Percentiles rank a stretch among this genome's conserved stretches.
Conservation (phyloP, 2,888 invertebrate species). For the Cryptocheilus praepositus region DNA sequence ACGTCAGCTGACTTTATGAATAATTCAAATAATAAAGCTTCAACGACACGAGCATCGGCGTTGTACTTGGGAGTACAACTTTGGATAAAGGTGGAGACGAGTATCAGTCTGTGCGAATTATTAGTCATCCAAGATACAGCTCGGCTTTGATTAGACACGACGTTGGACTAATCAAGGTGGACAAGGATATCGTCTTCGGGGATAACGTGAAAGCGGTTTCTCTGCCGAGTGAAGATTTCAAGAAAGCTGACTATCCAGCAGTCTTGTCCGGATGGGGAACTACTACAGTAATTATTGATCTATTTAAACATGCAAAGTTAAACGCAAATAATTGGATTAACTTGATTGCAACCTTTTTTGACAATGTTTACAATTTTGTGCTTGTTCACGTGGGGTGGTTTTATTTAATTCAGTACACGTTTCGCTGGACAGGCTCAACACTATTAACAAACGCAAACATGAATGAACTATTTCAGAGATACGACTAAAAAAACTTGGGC, state of each 20-base stretch:
- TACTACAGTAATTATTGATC: conserved; percentile 58
- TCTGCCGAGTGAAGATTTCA: conserved; percentile 62
- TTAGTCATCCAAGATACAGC: conserved; percentile 63
- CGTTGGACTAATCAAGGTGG: conserved; percentile 66
- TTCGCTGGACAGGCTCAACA: no score
- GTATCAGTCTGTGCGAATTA: conserved; percentile 57
- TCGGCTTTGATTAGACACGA: conserved; percentile 66
- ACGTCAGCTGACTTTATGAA: no score
- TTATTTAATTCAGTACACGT: no score
- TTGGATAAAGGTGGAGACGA: conserved; percentile 65
- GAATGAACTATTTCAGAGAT: no score
- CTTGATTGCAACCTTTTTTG: no score
- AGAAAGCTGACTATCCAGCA: conserved; percentile 64
- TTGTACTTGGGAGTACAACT: conserved; percentile 65
- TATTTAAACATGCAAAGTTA: no score
- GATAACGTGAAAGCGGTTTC: conserved; percentile 63
- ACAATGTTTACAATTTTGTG: no score
- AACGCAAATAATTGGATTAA: no score
- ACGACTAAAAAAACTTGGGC: no score
- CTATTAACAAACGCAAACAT: no score
- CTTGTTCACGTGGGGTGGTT: no score
- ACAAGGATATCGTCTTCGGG: conserved; percentile 62
- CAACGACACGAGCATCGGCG: conserved; percentile 62
- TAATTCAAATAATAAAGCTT: conserved; percentile 62
- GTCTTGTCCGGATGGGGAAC: conserved; percentile 71